phyloP scores from a whole-genome alignment of 2,797 vertebrate species.

The Galagoides demidoff region DNA sequence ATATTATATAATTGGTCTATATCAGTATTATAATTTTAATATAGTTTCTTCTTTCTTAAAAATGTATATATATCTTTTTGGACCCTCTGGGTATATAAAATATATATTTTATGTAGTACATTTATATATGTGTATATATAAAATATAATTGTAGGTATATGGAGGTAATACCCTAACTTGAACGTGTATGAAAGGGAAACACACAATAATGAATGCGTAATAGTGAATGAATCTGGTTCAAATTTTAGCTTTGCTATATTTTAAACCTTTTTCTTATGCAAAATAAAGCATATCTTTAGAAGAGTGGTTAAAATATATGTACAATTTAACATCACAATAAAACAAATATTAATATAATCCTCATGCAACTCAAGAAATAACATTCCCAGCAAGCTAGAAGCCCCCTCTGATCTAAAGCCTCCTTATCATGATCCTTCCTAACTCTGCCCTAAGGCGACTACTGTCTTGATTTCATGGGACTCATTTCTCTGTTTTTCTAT shows the following conservation, averaged over 20 bases:
- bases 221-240: neutral
- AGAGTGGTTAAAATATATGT: neutral
- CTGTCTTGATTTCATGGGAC: neutral
- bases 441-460: neutral
- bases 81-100: neutral
- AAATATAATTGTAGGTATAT: neutral
- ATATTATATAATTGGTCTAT: too few species aligned
- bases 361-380: neutral
- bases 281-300: constrained; percentile 1
- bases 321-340: neutral
- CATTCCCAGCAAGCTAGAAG: neutral
- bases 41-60: too few species aligned
- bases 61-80: too few species aligned
- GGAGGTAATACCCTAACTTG: neutral
- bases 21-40: too few species aligned
- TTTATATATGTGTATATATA: neutral
- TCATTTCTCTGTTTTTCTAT: neutral
- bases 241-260: neutral
- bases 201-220: neutral
- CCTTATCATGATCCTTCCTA: neutral
- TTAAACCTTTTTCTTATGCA: constrained; percentile 16
- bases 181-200: neutral
- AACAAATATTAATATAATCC: neutral
- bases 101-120: neutral
- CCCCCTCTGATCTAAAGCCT: neutral